Percentiles rank a stretch among this genome's conserved stretches.
phyloP scores from a whole-genome alignment of 2,888 invertebrate species.

The Andrena flavipes region DNA sequence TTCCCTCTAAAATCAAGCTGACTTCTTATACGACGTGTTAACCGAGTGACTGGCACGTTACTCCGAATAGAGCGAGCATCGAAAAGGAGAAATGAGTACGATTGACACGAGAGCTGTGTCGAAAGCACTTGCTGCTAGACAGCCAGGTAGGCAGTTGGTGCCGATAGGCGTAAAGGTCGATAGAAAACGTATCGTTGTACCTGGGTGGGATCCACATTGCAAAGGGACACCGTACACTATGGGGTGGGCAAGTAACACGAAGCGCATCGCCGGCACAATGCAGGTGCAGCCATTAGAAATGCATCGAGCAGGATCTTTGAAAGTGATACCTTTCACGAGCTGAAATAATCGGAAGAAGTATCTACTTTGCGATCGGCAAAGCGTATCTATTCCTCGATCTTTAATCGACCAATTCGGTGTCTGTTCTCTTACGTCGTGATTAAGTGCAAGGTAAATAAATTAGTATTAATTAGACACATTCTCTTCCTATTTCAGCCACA shows the following conservation, averaged over 20 bases:
- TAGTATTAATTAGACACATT: slow-evolving; percentile 11
- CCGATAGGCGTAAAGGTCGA: slow-evolving; percentile 32
- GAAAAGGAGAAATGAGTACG: neutral
- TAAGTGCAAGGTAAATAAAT: neutral
- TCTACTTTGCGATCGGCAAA: neutral
- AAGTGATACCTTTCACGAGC: slow-evolving; percentile 45
- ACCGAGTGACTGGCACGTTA: slow-evolving; percentile 8
- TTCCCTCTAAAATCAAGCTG: neutral
- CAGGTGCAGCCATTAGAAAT: slow-evolving; percentile 21
- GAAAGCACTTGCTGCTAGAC: slow-evolving; percentile 37
- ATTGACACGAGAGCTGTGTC: neutral
- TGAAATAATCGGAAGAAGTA: neutral
- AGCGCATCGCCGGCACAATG: slow-evolving; percentile 34
- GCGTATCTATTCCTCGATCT: neutral
- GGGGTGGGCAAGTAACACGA: slow-evolving; percentile 55
- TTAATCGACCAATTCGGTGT: neutral
- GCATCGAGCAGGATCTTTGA: slow-evolving; percentile 17
- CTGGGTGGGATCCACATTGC: slow-evolving; percentile 56
- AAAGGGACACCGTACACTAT: slow-evolving; percentile 10
- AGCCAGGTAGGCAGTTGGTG: slow-evolving; percentile 18
- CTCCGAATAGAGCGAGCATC: neutral
- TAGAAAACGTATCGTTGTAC: slow-evolving; percentile 58
- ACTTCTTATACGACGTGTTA: neutral
- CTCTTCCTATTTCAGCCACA: slow-evolving; percentile 5
- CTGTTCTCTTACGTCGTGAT: neutral